Conservation (phyloP, 2,888 invertebrate species). For the Amiota minor region DNA sequence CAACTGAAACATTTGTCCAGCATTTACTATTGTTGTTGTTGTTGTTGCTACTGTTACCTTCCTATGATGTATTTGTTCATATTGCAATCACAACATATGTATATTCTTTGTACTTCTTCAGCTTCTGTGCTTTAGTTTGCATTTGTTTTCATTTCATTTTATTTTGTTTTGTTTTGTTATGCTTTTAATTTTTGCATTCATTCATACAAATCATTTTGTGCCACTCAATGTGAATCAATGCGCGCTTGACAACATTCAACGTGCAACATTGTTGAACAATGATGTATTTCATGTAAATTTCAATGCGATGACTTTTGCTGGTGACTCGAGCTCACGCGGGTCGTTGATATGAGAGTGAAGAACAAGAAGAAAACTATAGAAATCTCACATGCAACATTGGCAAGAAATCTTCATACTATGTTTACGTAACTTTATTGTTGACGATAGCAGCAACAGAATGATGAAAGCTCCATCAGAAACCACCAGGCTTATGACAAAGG, state of each 20-base stretch:
- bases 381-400: constrained; percentile 62
- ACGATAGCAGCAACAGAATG: constrained; percentile 53
- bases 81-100: constrained; percentile 61
- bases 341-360: constrained; percentile 42
- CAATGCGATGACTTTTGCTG: constrained; percentile 45
- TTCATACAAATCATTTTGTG: constrained; percentile 63
- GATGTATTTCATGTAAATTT: constrained; percentile 68
- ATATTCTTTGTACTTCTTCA: constrained; percentile 8
- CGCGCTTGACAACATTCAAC: constrained; percentile 63
- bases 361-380: constrained; percentile 16
- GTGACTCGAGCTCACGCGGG: background rate
- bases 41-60: constrained; percentile 49
- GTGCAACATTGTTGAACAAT: constrained; percentile 52
- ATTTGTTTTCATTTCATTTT: constrained; percentile 13
- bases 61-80: constrained; percentile 16
- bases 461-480: constrained; percentile 40
- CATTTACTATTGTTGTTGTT: constrained; percentile 9
- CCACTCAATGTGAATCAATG: constrained; percentile 48
- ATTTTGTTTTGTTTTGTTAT: background rate
- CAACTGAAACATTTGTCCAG: constrained; percentile 21
- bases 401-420: constrained; percentile 38
- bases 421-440: constrained; percentile 69
- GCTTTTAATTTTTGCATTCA: constrained; percentile 50
- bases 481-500: too few species aligned
- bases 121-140: background rate